Evolutionary conservation across 2,888 invertebrate species (phyloP).

Genomic region (Troides aeacus): DNA sequence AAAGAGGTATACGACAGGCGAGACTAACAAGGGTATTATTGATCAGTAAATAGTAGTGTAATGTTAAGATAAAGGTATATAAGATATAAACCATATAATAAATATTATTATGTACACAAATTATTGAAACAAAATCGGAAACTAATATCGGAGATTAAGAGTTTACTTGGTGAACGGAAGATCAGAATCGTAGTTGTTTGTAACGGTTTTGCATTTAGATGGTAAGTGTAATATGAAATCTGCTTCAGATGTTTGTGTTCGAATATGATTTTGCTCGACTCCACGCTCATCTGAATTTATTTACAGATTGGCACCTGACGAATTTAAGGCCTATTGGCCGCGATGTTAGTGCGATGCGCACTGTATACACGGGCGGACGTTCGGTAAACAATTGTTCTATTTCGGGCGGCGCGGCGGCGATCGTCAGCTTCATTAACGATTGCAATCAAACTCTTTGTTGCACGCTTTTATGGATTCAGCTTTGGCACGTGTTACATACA

Average conservation of each 20-base stretch:
- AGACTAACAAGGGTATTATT: no score
- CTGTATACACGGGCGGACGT: slow-evolving; percentile 45
- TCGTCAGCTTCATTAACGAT: slow-evolving; percentile 61
- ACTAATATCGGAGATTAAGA: no score
- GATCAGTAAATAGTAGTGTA: no score
- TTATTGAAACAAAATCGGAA: no score
- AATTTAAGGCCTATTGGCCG: slow-evolving; percentile 54
- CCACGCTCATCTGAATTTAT: slow-evolving; percentile 36
- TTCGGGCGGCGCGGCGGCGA: slow-evolving; percentile 43
- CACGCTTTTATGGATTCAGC: slow-evolving; percentile 1
- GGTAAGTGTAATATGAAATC: neutral
- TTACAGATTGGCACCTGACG: slow-evolving; percentile 58
- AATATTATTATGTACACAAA: no score
- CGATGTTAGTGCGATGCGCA: slow-evolving; percentile 46
- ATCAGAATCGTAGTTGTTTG: no score
- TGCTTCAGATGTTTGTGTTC: neutral
- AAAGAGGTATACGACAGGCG: no score
- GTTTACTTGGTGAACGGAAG: no score
- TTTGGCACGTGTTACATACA: neutral
- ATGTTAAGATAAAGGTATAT: no score
- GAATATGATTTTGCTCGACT: slow-evolving; percentile 28
- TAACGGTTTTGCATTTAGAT: no score
- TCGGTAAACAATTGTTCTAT: slow-evolving; percentile 63
- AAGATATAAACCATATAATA: no score
- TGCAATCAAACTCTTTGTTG: slow-evolving; percentile 31